These are phyloP conservation scores for Baccha elongata DNA, from an alignment of 2,888 invertebrate species.

Conservation along the genomic window DNA sequence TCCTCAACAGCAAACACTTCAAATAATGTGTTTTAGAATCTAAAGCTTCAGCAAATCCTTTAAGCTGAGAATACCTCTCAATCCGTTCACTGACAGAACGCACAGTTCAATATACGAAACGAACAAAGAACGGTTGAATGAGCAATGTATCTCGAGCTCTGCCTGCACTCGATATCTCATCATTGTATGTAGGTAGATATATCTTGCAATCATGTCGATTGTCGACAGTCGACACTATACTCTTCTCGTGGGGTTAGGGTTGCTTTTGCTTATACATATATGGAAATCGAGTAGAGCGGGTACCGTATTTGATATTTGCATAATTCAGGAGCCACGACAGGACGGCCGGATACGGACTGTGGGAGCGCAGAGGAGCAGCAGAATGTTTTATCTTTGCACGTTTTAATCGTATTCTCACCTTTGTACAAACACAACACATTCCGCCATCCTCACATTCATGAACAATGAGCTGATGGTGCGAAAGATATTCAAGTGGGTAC, in stretches of 20 bases:
- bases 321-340: conserved; percentile 53
- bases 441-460: neutral
- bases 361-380: neutral
- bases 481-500: conserved; percentile 3
- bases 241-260: neutral
- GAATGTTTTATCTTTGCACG: conserved; percentile 30
- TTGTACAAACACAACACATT: conserved; percentile 48
- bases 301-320: conserved; percentile 64
- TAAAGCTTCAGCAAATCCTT: conserved; percentile 20
- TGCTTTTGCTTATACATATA: neutral
- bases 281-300: neutral
- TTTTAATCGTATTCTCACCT: conserved; percentile 70
- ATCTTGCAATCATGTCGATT: neutral
- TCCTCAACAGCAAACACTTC: conserved; percentile 1
- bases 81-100: neutral
- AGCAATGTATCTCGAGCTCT: conserved; percentile 1
- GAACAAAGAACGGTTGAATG: conserved; percentile 35
- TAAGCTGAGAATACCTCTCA: conserved; percentile 7
- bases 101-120: neutral
- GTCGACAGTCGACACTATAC: too few species aligned
- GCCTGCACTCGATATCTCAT: conserved; percentile 34
- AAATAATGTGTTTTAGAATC: neutral
- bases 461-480: conserved; percentile 46
- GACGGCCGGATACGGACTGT: neutral
- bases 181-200: conserved; percentile 2